Evolutionary conservation across 2,888 invertebrate genomes (phyloP).

Genomic region (Danaus chrysippus): DNA sequence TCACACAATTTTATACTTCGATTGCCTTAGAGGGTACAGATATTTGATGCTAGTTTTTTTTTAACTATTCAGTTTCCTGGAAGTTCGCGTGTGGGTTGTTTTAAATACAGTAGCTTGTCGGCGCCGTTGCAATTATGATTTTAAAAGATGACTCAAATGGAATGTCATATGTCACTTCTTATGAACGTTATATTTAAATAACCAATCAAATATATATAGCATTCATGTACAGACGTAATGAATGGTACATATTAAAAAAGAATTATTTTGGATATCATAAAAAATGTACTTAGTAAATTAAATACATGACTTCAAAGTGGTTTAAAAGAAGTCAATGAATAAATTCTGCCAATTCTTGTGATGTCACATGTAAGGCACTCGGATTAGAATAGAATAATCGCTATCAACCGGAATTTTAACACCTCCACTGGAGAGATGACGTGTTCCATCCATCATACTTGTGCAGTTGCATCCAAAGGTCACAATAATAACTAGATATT

Average conservation of each 20-base stretch:
- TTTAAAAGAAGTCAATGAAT: too few species aligned
- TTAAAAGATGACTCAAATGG: constrained; percentile 32
- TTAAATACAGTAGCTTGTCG: constrained; percentile 30
- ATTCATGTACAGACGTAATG: background rate
- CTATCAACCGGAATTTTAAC: constrained; percentile 14
- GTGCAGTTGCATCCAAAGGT: constrained; percentile 12
- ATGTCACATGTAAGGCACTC: background rate
- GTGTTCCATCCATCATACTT: constrained; percentile 23
- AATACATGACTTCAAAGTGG: too few species aligned
- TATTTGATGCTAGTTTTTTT: background rate
- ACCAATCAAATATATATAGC: constrained; percentile 7
- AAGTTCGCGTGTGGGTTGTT: constrained; percentile 23
- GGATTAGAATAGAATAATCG: constrained; percentile 16
- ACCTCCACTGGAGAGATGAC: constrained; percentile 21
- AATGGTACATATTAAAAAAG: too few species aligned
- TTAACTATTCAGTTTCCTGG: constrained; percentile 33
- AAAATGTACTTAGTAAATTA: too few species aligned
- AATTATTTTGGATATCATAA: too few species aligned
- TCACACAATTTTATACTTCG: too few species aligned
- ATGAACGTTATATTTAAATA: constrained; percentile 7
- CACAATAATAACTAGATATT: background rate
- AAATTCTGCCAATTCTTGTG: background rate
- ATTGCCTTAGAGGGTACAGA: too few species aligned
- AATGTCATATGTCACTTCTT: constrained; percentile 27
- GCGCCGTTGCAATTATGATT: constrained; percentile 39